phyloP scores from a whole-genome alignment of 1,140 invertebrate species.

The Anastrepha obliqua region DNA sequence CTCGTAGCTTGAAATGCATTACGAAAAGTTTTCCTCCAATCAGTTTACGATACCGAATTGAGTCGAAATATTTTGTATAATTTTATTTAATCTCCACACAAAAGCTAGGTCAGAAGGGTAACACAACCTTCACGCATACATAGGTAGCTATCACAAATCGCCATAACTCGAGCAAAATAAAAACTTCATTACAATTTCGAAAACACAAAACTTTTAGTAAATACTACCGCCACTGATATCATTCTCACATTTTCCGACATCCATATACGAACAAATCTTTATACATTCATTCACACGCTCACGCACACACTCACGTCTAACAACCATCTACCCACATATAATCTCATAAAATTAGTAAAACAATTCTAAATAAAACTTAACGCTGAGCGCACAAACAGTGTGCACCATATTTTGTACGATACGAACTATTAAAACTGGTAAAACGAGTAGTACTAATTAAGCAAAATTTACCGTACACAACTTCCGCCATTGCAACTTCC shows the following conservation, averaged over 20 bases:
- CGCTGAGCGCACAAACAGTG: neutral
- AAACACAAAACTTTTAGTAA: too few relatives aligned
- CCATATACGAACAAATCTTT: too few relatives aligned
- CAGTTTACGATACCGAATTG: too few relatives aligned
- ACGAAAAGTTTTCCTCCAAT: too few relatives aligned
- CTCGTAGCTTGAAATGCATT: too few relatives aligned
- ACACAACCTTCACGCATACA: neutral
- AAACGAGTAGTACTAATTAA: constrained; percentile 50
- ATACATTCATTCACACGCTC: neutral
- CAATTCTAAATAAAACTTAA: constrained; percentile 17
- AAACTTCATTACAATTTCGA: neutral
- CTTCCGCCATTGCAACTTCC: constrained; percentile 37
- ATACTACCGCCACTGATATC: too few relatives aligned
- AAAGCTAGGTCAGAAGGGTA: too few relatives aligned
- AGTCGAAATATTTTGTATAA: too few relatives aligned
- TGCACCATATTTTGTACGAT: neutral
- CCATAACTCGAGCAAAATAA: neutral
- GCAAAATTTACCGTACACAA: constrained; percentile 32
- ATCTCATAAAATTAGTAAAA: constrained; percentile 6
- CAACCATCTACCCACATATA: neutral
- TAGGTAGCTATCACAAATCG: neutral
- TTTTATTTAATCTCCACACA: too few relatives aligned
- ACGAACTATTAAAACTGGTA: constrained; percentile 25
- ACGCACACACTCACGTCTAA: neutral
- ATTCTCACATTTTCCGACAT: too few relatives aligned